These are phyloP conservation scores for Chionoecetes opilio DNA, from an alignment of 1,140 invertebrate genomes.

Conservation along the genomic window DNA sequence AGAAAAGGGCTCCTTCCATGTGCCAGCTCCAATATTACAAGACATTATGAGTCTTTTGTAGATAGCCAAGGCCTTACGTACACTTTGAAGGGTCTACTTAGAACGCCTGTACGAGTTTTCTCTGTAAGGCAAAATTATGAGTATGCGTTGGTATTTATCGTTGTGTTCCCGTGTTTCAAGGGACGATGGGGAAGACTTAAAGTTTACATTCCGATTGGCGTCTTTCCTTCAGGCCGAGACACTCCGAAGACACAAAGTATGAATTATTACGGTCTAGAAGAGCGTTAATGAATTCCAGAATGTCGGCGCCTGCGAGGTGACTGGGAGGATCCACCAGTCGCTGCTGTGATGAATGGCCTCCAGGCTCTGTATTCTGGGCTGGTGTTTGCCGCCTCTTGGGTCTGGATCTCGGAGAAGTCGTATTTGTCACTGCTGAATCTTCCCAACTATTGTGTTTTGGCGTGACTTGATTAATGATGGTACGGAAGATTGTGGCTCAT, in stretches of 20 bases:
- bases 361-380: background rate
- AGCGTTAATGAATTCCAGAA: constrained; percentile 14
- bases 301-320: background rate
- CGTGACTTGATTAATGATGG: background rate
- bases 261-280: background rate
- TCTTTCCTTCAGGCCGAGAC: background rate
- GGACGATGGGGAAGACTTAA: background rate
- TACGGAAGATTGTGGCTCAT: background rate
- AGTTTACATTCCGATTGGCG: background rate
- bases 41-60: constrained; percentile 20
- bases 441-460: background rate
- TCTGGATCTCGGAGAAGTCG: constrained; percentile 4
- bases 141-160: background rate
- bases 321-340: background rate
- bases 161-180: background rate
- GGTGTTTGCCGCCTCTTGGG: background rate
- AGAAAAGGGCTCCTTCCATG: background rate
- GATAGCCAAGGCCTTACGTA: background rate
- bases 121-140: background rate
- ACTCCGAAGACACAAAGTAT: background rate
- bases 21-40: constrained; percentile 6
- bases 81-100: background rate
- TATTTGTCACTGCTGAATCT: constrained; percentile 20
- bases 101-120: background rate
- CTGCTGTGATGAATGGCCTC: background rate